Evolutionary conservation across 1,140 invertebrate species (phyloP).

Genomic region (Pogonus chalceus): DNA sequence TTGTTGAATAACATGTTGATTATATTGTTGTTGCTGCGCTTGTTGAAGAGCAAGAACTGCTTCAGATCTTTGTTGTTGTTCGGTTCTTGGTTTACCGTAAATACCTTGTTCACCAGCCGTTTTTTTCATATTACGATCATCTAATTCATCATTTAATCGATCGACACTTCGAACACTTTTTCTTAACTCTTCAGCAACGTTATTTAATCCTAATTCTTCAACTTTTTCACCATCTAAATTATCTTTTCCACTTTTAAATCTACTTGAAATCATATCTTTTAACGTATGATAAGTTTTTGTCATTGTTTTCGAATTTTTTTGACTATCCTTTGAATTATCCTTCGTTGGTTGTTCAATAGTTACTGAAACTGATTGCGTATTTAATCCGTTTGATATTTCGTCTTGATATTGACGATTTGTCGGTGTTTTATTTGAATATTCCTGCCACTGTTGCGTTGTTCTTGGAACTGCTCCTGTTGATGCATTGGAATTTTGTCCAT

Average conservation of each 20-base stretch:
- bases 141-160: constrained; percentile 32
- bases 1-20: constrained; percentile 49
- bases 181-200: constrained; percentile 47
- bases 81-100: constrained; percentile 47
- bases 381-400: constrained; percentile 32
- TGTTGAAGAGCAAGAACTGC: constrained; percentile 32
- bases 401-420: constrained; percentile 18
- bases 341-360: constrained; percentile 42
- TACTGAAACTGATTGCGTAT: constrained; percentile 39
- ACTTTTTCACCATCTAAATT: constrained; percentile 37
- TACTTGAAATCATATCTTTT: constrained; percentile 75
- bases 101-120: constrained; percentile 38
- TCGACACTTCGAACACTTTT: constrained; percentile 39
- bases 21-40: constrained; percentile 40
- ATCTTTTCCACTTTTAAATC: constrained; percentile 59
- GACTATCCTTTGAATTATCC: constrained; percentile 41
- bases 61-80: constrained; percentile 20
- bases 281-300: constrained; percentile 72
- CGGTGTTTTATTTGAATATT: constrained; percentile 16
- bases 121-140: constrained; percentile 36
- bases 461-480: constrained; percentile 28
- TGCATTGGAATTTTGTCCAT: constrained; percentile 16
- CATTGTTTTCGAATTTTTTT: constrained; percentile 52
- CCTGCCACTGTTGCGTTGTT: constrained; percentile 22
- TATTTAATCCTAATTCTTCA: constrained; percentile 50